These are phyloP conservation scores for Tipula vernalis DNA, from an alignment of 2,888 invertebrate species.

Conservation along the genomic window DNA sequence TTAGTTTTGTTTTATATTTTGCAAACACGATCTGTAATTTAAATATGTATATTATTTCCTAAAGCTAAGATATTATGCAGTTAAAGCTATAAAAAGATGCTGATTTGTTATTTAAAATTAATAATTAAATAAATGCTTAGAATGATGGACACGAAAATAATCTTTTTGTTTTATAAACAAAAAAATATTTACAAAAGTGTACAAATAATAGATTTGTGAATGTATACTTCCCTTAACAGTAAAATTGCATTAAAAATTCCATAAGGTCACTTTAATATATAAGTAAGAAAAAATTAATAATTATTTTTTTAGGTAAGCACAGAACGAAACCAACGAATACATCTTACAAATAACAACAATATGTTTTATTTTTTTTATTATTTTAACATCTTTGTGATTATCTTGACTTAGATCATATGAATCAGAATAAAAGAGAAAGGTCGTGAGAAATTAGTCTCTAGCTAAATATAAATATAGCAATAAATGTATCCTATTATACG, in stretches of 20 bases:
- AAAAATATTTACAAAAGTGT: neutral
- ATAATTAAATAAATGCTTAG: neutral
- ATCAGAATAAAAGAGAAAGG: neutral
- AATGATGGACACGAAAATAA: neutral
- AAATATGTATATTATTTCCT: neutral
- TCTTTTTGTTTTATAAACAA: neutral
- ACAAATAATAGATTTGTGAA: neutral
- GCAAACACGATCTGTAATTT: neutral
- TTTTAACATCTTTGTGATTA: neutral
- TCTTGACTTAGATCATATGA: neutral
- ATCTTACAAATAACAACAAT: neutral
- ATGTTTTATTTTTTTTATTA: neutral
- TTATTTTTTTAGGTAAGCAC: neutral
- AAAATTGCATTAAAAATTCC: neutral
- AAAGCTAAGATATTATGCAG: neutral
- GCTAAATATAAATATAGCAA: neutral
- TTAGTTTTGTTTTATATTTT: neutral
- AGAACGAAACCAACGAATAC: neutral
- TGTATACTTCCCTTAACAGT: neutral
- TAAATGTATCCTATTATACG: neutral
- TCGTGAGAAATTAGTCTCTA: neutral
- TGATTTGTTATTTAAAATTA: neutral
- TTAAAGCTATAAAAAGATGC: neutral
- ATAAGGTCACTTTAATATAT: neutral
- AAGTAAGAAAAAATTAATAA: neutral